Conservation (phyloP, 1,140 invertebrate genomes). For the Thaumatotibia leucotreta region DNA sequence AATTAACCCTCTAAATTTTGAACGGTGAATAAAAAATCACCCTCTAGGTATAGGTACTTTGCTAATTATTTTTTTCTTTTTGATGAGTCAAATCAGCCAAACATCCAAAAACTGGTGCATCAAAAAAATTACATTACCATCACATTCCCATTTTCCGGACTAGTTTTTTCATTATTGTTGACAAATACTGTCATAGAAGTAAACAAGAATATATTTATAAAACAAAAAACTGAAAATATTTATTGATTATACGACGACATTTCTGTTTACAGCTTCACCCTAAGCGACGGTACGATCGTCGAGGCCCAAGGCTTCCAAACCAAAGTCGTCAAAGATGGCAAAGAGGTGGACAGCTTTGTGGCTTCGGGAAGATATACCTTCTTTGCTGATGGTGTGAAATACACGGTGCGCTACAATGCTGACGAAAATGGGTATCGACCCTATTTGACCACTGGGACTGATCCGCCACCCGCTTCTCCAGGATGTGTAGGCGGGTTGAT, state of each 20-base stretch:
- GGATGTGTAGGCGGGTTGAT: background rate
- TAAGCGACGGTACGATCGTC: conserved; percentile 33
- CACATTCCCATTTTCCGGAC: too few relatives aligned
- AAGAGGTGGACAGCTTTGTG: background rate
- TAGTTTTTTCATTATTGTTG: too few relatives aligned
- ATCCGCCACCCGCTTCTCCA: background rate
- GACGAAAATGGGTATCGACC: background rate
- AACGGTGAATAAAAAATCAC: too few relatives aligned
- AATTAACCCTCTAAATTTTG: too few relatives aligned
- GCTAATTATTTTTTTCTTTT: too few relatives aligned
- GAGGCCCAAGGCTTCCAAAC: conserved; percentile 16
- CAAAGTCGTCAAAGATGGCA: background rate
- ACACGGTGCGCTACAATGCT: background rate
- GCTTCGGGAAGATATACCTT: background rate
- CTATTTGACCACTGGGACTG: background rate
- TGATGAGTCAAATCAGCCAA: too few relatives aligned
- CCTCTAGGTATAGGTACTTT: too few relatives aligned
- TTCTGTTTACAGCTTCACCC: conserved; percentile 28
- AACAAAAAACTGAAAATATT: too few relatives aligned
- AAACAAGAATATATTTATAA: background rate
- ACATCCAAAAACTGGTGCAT: too few relatives aligned
- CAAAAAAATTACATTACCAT: too few relatives aligned
- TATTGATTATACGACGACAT: too few relatives aligned
- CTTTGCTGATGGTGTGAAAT: background rate
- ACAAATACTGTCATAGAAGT: too few relatives aligned